Evolutionary conservation across 2,797 vertebrate genomes (phyloP), one percentile per base, ranked within the genome.

Genomic region (Crax fasciolata): DNA sequence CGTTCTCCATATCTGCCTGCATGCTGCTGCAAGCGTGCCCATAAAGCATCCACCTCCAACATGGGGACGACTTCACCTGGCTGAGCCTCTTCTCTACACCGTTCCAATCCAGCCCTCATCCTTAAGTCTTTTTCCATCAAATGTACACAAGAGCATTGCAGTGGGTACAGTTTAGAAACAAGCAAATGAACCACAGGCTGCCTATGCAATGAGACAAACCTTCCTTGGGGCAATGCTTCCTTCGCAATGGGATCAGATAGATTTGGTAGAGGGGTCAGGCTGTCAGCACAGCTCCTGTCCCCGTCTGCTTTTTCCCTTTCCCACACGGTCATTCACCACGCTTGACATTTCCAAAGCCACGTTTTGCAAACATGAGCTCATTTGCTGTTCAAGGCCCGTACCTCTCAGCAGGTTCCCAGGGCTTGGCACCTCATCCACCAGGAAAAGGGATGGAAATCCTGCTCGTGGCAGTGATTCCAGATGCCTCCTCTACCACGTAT

Each of bases 311-410:
- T 27, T 52, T 11, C 3, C 2, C 23, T 15, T 76, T 80, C 84
- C 65, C 39, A 49, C 41, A 41, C 6, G 1, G 41, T 46, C 81
- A 73, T 70, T 86, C 70, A 21, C 57, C 59, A 41, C 8, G 9
- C 38, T 10, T 72, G 83, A 92, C 81, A 84, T 84, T 90, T 93
- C 90, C 87, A 94, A 55, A 21, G 20, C 61, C 71, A 27, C 21
- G 13, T 51, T 87, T 65, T 86, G 90, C 82, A 96, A 90, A 96
- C 10, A 84, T 28, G 61, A 70, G 41, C 63, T 80, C 71, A 18
- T 87, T 68, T 66, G 28, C 55, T 19, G 9, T 67, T 58, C 63
- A 4, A 59, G 59, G 9, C 16, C 18, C n/a, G 76, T 21, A 8
- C 28, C 43, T 27, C 73, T 39, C 87, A 58, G 73, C 62, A 68